Evolutionary conservation across 2,888 invertebrate species (phyloP), one percentile per base, ranked within the genome.

Genomic region (Glyphotaelius pellucidus): DNA sequence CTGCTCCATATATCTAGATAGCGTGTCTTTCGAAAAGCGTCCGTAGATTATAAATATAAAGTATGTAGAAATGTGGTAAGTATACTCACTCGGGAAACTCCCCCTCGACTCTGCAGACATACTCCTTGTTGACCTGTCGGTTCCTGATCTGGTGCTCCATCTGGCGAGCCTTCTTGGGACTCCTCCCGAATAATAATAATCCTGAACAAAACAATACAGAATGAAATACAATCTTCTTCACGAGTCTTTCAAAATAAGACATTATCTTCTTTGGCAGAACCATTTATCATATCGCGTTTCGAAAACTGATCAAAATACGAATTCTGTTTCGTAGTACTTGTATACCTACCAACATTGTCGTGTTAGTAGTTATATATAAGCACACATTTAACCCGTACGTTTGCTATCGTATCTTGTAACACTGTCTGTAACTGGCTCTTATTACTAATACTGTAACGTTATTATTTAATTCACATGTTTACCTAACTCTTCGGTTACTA

Each of bases 121-220:
- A 99, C 95, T 99, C 98, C 95, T 99, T 99, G 95, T 97, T 97
- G 83, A 99, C 99, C 95, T 98, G 97, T 94, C 99, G 96, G 94
- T 98, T 98, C 94, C 98, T 97, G 94, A 99, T 99, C 96, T 99
- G 99, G 94, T 98, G 98, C 95, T 99, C 99, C 98, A 99, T 98
- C 96, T 99, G 98, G 94, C 98, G 96, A 80, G 99, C 99, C 95
- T 98, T 99, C 95, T 98, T 98, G 90, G 98, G 98, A 94, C 98
- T 99, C 94, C 99, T 97, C 1, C 99, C 99, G 95, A 99, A 98
- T 84, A 99, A 96, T 91, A 99, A 95, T 85, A 99, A 96, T 83
- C 97, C 97, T 96, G 91, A 93, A 90, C 93, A 88, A 38, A 86
- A 85, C 12, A 35, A 83, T 25, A 31, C 15, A 67, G 7, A 67